Base-by-base conservation (phyloP, 2,797 vertebrate genomes). In the Acrossocheilus fasciatus region DNA sequence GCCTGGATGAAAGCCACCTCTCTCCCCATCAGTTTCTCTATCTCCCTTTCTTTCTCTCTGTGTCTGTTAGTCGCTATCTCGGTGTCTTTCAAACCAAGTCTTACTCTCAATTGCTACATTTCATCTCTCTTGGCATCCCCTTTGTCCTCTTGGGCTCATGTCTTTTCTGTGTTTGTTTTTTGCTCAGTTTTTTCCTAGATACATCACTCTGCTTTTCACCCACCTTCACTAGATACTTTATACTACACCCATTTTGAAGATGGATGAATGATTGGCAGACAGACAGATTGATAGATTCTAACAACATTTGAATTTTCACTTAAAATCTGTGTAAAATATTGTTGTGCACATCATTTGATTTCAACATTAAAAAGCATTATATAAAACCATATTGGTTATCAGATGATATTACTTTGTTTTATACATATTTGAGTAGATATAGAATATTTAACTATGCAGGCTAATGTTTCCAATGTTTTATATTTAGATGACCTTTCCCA, bases 1-100 rank as follows among this genome's bases (percentile, higher is more conserved):
- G 77, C 75, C 87, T 91, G 91, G 91, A 93, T 93, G 85, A 93
- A 93, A 93, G 92, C 91, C 89, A 88, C 87, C 83, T 82, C 83
- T 88, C 85, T 81, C 68, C 41, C 81, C 64, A 74, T 59, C 77
- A 82, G 78, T 81, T 74, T 85, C 41, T 81, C 68, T 68, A 47
- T 68, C 89, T 90, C 87, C 57, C 62, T 82, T 80, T 82, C 69
- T 75, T 14, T 82, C 59, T 69, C 80, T 79, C 85, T 89, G 89
- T 68, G 89, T 68, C 59, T 83, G 64, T 50, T 70, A 75, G 78
- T 85, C 36, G 54, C 83, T 77, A 66, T 75, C 86, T 64, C 43
- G 62, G 39, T 84, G 76, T 66, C 43, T 81, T 74, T 81, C 69
- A 81, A 80, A 86, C 41, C n/a, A 8, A 72, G 76, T 57, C n/a